Percentiles rank a stretch among this genome's conserved stretches.
Evolutionary conservation across 2,888 invertebrate genomes (phyloP).

Genomic region (Tipula lateralis): DNA sequence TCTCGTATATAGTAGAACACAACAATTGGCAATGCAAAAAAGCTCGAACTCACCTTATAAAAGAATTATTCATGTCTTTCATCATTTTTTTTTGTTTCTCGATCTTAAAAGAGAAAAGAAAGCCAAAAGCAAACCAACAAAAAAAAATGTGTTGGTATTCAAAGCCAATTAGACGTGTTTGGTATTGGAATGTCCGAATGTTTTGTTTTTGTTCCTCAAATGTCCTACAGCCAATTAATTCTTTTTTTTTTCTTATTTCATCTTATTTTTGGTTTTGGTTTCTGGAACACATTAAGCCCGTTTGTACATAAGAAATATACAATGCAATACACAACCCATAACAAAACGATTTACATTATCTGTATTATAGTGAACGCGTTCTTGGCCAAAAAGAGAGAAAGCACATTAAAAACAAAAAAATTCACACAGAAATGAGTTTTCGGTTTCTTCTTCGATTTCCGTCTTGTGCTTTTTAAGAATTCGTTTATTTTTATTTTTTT

Average conservation of each 20-base stretch:
- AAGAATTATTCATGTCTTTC: slow-evolving; percentile 11
- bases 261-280: neutral
- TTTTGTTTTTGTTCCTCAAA: neutral
- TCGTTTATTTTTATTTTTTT: neutral
- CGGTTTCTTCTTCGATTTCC: neutral
- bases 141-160: slow-evolving; percentile 29
- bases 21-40: neutral
- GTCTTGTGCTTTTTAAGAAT: neutral
- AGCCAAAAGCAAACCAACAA: neutral
- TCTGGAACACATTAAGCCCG: neutral
- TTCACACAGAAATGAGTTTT: neutral
- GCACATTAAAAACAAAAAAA: neutral
- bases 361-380: neutral
- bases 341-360: neutral
- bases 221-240: slow-evolving; percentile 29
- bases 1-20: neutral
- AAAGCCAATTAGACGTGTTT: slow-evolving; percentile 31
- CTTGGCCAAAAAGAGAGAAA: neutral
- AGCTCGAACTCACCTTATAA: neutral
- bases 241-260: slow-evolving; percentile 12
- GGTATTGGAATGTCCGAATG: slow-evolving; percentile 30
- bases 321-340: neutral
- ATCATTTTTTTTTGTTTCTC: neutral
- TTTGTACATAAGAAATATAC: neutral
- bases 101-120: neutral